Base-by-base conservation (phyloP, 2,113 vertebrate species). In the Odocoileus virginianus region DNA sequence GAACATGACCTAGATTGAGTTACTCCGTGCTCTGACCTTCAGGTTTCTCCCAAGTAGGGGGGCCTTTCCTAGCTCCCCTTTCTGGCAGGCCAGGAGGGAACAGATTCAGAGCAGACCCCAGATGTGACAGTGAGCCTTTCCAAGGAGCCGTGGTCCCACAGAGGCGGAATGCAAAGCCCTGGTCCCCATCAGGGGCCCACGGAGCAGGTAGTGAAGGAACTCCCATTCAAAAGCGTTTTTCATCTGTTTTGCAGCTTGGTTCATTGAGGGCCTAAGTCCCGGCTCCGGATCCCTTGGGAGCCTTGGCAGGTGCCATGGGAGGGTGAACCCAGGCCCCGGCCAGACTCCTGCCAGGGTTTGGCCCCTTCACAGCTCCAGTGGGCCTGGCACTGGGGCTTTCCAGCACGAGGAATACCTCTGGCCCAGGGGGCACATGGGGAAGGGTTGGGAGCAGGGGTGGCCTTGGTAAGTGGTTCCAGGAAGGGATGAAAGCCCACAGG, bases 21-120 rank as follows among this genome's bases (percentile, higher is more conserved):
- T 1, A 33, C 33, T 40, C 3, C 0, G 8, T 5, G 11, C 50
- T 27, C 58, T 30, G 79, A 43, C n/a, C 43, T 10, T 3, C 17
- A 7, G 0, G 2, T 0, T 28, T 50, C 36, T 84, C 30, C 67
- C 33, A 1, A 0, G 21, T 1, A 0, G 55, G 21, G 1, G 2
- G 2, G n/a, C 27, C 50, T 28, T 5, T 12, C 43, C 7, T n/a
- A 52, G 67, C 23, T 27, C 52, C 16, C 60, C 64, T 33, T 30
- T 17, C 84, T 28, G 78, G 64, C 47, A 28, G n/a, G 57, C 45
- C 7, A 40, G 36, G 33, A 57, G 28, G 28, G 25, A 25, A 23
- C 14, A 2, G 50, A n/a, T 9, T 15, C 67, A 3, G 11, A 67
- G 58, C 43, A 7, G 61, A 87, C 52, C 67, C 55, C 30, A 1